Evolutionary conservation across 2,113 vertebrate genomes (phyloP).

Genomic region (Delphinapterus leucas): DNA sequence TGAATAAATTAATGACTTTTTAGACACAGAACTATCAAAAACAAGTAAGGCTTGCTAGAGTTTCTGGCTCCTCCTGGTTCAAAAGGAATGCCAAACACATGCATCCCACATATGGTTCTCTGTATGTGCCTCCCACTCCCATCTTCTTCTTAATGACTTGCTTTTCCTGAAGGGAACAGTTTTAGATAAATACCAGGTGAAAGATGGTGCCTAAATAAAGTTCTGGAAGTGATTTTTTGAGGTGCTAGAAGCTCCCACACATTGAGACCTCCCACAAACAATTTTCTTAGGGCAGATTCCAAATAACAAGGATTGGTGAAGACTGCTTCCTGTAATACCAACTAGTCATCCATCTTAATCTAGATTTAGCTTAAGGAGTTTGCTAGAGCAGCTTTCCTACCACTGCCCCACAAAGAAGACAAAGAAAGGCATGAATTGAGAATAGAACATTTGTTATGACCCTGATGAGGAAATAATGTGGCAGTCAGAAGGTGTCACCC

Average conservation of each 20-base stretch:
- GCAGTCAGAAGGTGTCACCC: neutral
- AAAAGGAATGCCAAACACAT: constrained; percentile 42
- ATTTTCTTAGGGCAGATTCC: constrained; percentile 46
- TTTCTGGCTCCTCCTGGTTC: constrained; percentile 20
- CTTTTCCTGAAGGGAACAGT: constrained; percentile 58
- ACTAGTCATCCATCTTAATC: constrained; percentile 47
- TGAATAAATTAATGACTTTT: constrained; percentile 8
- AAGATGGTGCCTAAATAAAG: constrained; percentile 45
- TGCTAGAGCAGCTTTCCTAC: neutral
- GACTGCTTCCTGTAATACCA: constrained; percentile 38
- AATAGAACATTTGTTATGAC: neutral
- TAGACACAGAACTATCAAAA: neutral
- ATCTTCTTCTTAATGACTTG: constrained; percentile 48
- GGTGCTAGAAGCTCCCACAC: constrained; percentile 68
- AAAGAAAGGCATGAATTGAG: neutral
- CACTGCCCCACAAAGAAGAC: neutral
- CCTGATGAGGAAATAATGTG: neutral
- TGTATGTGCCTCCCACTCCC: constrained; percentile 25
- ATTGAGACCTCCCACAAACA: constrained; percentile 60
- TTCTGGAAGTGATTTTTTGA: constrained; percentile 68
- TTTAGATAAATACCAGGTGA: constrained; percentile 70
- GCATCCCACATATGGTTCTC: constrained; percentile 58
- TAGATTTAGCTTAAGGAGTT: constrained; percentile 31
- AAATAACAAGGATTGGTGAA: constrained; percentile 45
- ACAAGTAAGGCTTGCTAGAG: neutral